Evolutionary conservation across 2,113 vertebrate genomes (phyloP), one percentile per base, ranked within the genome.

Genomic region (Gulo gulo): DNA sequence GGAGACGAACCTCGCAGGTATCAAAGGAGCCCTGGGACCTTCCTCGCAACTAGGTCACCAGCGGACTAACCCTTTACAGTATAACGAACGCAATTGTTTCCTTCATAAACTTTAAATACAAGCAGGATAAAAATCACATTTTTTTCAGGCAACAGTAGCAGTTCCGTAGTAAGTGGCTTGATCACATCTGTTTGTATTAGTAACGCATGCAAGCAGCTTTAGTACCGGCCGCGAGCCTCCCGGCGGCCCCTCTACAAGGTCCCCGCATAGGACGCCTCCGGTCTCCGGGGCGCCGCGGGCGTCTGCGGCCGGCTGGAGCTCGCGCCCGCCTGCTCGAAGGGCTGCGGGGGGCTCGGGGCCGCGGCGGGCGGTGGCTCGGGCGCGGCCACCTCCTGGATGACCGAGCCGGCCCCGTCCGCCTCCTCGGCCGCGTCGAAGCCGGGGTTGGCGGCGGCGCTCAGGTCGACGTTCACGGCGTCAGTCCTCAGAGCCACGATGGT

Each of bases 201-300:
- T 99, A 99, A 98, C 0, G 99, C 99, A 99, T 99, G 99, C 99
- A 99, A 99, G 99, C 99, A 98, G 98, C 98, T 99, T 98, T 98
- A 98, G 98, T 97, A 98, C 98, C 95, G 97, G 97, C 98, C 98
- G 98, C 97, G 84, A 76, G 85, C 95, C 91, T 89, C 76, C 97
- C 83, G 8, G 31, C 47, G 2, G 67, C 95, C 78, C 81, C 76
- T 26, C 95, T 98, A 99, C 98, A 99, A 98, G 97, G 99, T 98
- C 98, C 99, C 99, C n/a, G 98, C 95, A 1, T 98, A 99, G 47
- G 98, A 61, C 93, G 98, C 98, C 94, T 99, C 99, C 0, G 97
- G 98, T 96, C 99, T 98, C 69, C 99, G 96, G 9, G 91, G 90
- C 52, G 96, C 95, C 5, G 93, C 95, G 0, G 99, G 99, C 26